Evolutionary conservation across 1,140 invertebrate species (phyloP).

Genomic region (Bombus consobrinus): DNA sequence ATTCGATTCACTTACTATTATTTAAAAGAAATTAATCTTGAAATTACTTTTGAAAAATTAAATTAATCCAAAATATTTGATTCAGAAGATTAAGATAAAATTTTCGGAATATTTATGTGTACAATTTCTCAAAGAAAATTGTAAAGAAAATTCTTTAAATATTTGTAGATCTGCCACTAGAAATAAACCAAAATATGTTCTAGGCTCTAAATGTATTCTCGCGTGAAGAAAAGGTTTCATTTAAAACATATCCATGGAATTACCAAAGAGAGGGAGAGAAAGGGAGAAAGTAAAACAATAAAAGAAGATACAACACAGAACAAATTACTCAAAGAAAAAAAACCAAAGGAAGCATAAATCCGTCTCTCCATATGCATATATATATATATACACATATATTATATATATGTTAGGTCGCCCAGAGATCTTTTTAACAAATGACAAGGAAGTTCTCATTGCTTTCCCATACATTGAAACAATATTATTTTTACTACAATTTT

Average conservation of each 20-base stretch:
- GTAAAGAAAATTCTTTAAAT: neutral
- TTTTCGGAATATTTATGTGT: neutral
- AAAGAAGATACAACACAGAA: neutral
- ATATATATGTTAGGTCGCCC: constrained; percentile 52
- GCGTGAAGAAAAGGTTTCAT: constrained; percentile 18
- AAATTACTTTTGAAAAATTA: neutral
- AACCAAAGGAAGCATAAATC: constrained; percentile 28
- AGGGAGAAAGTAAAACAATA: neutral
- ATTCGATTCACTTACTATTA: too few species aligned
- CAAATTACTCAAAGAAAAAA: neutral
- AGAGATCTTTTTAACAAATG: constrained; percentile 12
- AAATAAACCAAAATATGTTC: constrained; percentile 37
- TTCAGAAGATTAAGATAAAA: neutral
- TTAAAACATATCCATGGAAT: constrained; percentile 43
- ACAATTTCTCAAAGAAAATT: neutral
- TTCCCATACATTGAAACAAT: constrained; percentile 28
- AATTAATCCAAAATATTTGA: neutral
- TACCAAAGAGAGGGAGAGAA: neutral
- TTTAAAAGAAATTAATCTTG: neutral
- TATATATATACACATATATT: neutral
- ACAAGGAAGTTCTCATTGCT: constrained; percentile 32
- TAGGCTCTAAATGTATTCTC: constrained; percentile 67
- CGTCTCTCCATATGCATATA: constrained; percentile 27
- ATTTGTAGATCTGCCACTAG: constrained; percentile 18
- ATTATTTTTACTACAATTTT: constrained; percentile 61